These are phyloP conservation scores for Rhinatrema bivittatum DNA, from an alignment of 2,797 vertebrate species.

Conservation along the genomic window DNA sequence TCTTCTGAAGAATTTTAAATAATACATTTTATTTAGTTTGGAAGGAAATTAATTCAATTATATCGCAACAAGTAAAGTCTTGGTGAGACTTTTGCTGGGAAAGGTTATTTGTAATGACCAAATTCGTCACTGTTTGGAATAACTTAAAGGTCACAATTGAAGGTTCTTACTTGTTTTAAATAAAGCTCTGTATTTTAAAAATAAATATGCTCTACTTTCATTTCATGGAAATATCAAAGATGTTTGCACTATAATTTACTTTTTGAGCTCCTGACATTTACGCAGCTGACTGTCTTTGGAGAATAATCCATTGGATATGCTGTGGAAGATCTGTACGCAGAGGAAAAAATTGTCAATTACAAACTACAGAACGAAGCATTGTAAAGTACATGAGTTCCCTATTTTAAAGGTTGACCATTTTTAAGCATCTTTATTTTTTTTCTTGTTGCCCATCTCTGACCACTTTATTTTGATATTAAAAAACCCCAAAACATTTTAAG, in stretches of 20 bases:
- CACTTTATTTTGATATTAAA: no score
- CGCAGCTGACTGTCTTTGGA: conserved; percentile 61
- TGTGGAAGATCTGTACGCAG: conserved; percentile 24
- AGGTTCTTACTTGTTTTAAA: conserved; percentile 67
- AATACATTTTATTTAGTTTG: conserved; percentile 45
- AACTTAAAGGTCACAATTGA: conserved; percentile 75
- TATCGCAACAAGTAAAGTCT: conserved; percentile 43
- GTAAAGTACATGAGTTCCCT: not conserved
- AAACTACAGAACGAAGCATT: conserved; percentile 7
- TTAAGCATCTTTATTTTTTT: conserved; percentile 10
- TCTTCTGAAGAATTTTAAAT: conserved; percentile 35
- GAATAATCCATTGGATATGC: conserved; percentile 55
- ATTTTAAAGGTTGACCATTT: conserved; percentile 7
- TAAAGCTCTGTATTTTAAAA: conserved; percentile 73
- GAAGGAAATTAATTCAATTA: conserved; percentile 53
- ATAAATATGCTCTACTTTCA: conserved; percentile 63
- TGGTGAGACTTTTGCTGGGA: conserved; percentile 38
- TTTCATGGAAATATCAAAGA: conserved; percentile 73
- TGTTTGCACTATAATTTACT: conserved; percentile 71
- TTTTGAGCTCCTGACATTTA: conserved; percentile 68
- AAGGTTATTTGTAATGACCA: conserved; percentile 82
- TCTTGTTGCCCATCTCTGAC: not conserved
- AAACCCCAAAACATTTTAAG: no score
- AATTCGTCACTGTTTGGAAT: conserved; percentile 75
- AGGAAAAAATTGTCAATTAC: conserved; percentile 28